Percentiles rank a stretch among this genome's conserved stretches.
Evolutionary conservation across 2,888 invertebrate species (phyloP).

Genomic region (Drosophila neotestacea): DNA sequence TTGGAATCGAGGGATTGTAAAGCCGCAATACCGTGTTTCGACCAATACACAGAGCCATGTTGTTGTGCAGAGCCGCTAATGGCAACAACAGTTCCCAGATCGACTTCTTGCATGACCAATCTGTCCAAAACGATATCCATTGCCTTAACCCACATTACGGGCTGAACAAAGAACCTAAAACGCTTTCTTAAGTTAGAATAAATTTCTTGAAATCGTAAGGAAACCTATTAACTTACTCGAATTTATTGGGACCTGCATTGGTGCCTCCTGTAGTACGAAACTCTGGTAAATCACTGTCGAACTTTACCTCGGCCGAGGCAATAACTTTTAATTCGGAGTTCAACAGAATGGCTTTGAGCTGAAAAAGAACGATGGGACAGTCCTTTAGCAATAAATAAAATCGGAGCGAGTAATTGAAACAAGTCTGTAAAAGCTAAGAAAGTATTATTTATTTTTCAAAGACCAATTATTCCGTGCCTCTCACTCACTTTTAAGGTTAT

Average conservation of each 20-base stretch:
- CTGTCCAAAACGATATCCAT: constrained; percentile 95
- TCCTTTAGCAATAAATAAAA: neutral
- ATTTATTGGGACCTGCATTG: constrained; percentile 85
- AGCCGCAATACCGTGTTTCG: constrained; percentile 89
- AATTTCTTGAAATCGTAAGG: neutral
- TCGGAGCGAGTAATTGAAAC: constrained; percentile 8
- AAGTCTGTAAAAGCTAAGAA: no score
- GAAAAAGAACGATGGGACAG: constrained; percentile 78
- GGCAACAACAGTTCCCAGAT: constrained; percentile 92
- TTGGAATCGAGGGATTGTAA: constrained; percentile 89
- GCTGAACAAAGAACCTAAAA: constrained; percentile 91
- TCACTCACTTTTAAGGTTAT: no score
- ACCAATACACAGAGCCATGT: constrained; percentile 99
- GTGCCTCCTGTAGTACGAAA: constrained; percentile 89
- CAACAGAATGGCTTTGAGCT: constrained; percentile 96
- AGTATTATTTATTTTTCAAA: constrained; percentile 86
- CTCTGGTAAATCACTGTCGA: constrained; percentile 97
- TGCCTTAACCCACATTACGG: constrained; percentile 98
- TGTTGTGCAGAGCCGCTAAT: constrained; percentile 98
- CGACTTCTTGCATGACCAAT: constrained; percentile 92
- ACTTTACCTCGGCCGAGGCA: constrained; percentile 93
- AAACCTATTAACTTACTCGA: constrained; percentile 74
- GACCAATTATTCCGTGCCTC: constrained; percentile 87
- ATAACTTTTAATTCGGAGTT: constrained; percentile 90
- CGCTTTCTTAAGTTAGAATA: constrained; percentile 54